Conservation (phyloP, 2,888 invertebrate genomes). For the Fissipunctia ypsillon region DNA sequence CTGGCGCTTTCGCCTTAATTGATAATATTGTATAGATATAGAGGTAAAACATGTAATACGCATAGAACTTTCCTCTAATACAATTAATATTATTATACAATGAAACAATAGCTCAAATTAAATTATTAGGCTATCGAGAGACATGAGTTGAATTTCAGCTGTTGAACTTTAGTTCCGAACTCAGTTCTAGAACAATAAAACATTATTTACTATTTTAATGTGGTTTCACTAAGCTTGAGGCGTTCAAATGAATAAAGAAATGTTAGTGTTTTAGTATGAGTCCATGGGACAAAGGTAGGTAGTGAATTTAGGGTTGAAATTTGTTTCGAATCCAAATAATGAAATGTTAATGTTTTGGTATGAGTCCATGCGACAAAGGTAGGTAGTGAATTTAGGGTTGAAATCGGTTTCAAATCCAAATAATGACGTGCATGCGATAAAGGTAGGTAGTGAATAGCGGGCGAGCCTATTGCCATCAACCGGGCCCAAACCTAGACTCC, state of each 20-base stretch:
- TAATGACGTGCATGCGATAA: too few species aligned
- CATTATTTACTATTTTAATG: background rate
- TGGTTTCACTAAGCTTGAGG: background rate
- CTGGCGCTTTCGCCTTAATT: too few species aligned
- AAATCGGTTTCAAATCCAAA: too few species aligned
- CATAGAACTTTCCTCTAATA: background rate
- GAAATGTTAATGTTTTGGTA: too few species aligned
- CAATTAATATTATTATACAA: background rate
- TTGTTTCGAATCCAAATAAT: background rate
- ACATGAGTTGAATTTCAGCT: constrained; percentile 1
- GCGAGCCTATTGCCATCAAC: too few species aligned
- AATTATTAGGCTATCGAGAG: background rate
- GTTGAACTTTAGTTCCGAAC: constrained; percentile 23
- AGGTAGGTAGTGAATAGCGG: too few species aligned
- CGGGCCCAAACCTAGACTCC: too few species aligned
- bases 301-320: background rate
- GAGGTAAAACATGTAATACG: background rate
- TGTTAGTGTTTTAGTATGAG: background rate
- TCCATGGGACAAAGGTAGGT: background rate
- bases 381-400: too few species aligned
- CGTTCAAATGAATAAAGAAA: background rate
- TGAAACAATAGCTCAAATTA: constrained; percentile 10
- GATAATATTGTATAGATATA: too few species aligned
- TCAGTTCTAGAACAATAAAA: constrained; percentile 11
- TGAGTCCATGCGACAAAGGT: too few species aligned